Base-by-base conservation (phyloP, 2,888 invertebrate species). In the Lissocephala sabroskyi region DNA sequence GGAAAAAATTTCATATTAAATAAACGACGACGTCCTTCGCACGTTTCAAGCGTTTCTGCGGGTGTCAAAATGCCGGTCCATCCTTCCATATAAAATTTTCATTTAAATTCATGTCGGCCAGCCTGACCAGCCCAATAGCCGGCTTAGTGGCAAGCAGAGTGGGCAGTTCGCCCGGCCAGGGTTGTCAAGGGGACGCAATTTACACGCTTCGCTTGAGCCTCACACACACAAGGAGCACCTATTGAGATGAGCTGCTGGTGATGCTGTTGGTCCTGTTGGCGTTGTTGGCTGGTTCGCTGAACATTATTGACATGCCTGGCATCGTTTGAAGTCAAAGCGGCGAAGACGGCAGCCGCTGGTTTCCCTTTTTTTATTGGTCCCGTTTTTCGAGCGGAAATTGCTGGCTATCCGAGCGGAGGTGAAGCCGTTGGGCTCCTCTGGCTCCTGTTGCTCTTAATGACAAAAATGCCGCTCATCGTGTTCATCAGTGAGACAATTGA, bases 251-350 rank as follows among this genome's bases (percentile, higher is more conserved):
- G 36, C 4, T 1, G 1, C 14, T 14, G n/a, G 10, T 3, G 11
- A 3, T 4, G 10, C 11, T 43, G 30, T 17, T 32, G 13, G 7
- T 11, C 11, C 19, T 29, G 11, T 10, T 10, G 11, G 17, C 19
- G 1, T 11, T 5, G 11, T 18, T 13, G 2, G n/a, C 11, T 43
- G 11, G 9, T 19, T 10, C 5, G 35, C 23, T 6, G 59, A 68
- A 62, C 78, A 77, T 68, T 68, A 68, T 68, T 68, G 68, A 77
- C 68, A 74, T 77, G 78, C 68, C 68, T 77, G 49, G 10, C 66
- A 49, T 67, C 75, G 51, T 65, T 70, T 65, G 49, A 47, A 46
- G 45, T 46, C 47, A 60, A 54, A 52, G 41, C 18, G 18, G n/a
- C n/a, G 4, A 3, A 35, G 35, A 16, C 16, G 35, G 35, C 30